A percentile compares a stretch with the other conserved stretches of the same genome.
Evolutionary conservation across 2,797 vertebrate genomes (phyloP).

Genomic region (Sebastiscus albofasciatus): DNA sequence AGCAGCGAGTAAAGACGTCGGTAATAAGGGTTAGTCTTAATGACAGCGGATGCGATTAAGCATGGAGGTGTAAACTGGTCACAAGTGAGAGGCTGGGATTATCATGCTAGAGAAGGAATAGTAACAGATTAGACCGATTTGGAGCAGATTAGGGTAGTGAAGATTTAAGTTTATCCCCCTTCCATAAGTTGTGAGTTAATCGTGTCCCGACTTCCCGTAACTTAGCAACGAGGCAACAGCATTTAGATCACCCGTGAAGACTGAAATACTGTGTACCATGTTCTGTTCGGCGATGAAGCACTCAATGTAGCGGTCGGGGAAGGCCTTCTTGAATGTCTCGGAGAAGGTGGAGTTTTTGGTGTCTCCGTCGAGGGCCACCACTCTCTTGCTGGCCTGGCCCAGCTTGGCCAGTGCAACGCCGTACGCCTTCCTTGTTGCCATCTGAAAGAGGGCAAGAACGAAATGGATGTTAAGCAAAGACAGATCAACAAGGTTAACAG

Average conservation of each 20-base stretch:
- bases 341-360: constrained; percentile 91
- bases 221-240: neutral
- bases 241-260: neutral
- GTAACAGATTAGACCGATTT: constrained; percentile 52
- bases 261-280: constrained; percentile 50
- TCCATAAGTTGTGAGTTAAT: neutral
- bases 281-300: constrained; percentile 91
- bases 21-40: neutral
- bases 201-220: neutral
- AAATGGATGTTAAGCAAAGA: neutral
- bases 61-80: neutral
- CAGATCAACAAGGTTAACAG: neutral
- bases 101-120: constrained; percentile 40
- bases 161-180: neutral
- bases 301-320: constrained; percentile 90
- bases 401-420: constrained; percentile 86
- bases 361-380: constrained; percentile 89
- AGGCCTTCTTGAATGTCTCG: constrained; percentile 87
- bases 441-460: constrained; percentile 47
- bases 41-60: neutral
- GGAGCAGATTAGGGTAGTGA: constrained; percentile 47
- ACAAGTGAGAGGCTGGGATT: constrained; percentile 8
- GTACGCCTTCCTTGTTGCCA: constrained; percentile 89
- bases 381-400: constrained; percentile 80
- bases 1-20: neutral